A percentile compares a stretch with the other conserved stretches of the same genome.
Conservation (phyloP, 30 jellyfish, hydroid and myxozoan species). For the Hydractinia echinata region DNA sequence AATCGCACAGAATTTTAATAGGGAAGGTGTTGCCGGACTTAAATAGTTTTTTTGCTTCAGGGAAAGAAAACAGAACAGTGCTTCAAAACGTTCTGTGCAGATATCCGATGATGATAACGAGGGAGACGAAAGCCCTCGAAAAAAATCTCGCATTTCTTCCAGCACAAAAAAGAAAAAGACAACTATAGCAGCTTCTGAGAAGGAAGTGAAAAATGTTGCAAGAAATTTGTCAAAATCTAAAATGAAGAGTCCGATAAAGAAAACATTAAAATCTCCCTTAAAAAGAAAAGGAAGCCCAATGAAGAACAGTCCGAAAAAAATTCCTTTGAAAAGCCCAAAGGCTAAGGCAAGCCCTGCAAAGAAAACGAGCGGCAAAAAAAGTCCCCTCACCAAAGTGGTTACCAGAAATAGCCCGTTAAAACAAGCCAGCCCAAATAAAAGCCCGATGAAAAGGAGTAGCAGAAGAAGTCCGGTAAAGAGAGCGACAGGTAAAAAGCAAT, state of each 20-base stretch:
- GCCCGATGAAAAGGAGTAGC: background rate
- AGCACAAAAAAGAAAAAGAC: background rate
- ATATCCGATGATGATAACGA: background rate
- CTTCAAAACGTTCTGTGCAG: background rate
- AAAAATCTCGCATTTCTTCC: slow-evolving; percentile 33
- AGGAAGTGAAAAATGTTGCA: no score
- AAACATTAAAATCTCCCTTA: background rate
- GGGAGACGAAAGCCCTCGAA: slow-evolving; percentile 17
- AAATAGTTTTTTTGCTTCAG: no score
- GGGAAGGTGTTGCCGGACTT: no score
- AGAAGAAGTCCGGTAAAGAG: background rate
- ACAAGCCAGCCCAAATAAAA: background rate
- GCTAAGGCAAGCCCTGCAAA: slow-evolving; percentile 5
- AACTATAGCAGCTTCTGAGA: background rate
- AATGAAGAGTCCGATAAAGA: background rate
- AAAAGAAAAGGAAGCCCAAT: slow-evolving; percentile 1
- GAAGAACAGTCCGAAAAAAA: background rate
- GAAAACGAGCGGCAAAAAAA: background rate
- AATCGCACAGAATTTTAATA: no score
- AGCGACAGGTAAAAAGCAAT: background rate
- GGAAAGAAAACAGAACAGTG: no score
- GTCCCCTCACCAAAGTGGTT: background rate
- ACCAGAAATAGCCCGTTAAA: slow-evolving; percentile 5
- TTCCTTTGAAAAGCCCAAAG: background rate
- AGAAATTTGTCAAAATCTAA: no score